A percentile compares a stretch with the other conserved stretches of the same genome.
Evolutionary conservation across 2,888 invertebrate species (phyloP).

Genomic region (Epinotia bilunana): DNA sequence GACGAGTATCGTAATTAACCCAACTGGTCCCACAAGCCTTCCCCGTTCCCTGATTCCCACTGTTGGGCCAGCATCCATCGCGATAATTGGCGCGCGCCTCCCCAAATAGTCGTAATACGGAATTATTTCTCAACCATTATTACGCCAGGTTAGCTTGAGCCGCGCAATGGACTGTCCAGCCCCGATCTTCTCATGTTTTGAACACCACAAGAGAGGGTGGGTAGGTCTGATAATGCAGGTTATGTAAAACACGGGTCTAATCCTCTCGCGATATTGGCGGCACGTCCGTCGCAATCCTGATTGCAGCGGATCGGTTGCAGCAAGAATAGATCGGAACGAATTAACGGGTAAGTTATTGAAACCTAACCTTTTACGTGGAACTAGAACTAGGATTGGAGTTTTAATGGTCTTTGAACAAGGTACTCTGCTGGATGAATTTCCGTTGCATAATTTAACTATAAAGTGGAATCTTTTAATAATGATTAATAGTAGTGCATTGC

Average conservation of each 20-base stretch:
- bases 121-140: conserved; percentile 44
- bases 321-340: conserved; percentile 39
- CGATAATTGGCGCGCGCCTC: conserved; percentile 43
- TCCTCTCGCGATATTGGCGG: conserved; percentile 39
- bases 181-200: background rate
- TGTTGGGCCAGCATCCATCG: conserved; percentile 13
- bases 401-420: conserved; percentile 17
- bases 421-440: background rate
- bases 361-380: conserved; percentile 7
- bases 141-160: conserved; percentile 25
- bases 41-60: conserved; percentile 10
- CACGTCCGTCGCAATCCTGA: conserved; percentile 39
- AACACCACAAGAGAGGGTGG: background rate
- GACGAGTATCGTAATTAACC: conserved; percentile 39
- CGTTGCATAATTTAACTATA: background rate
- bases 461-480: background rate
- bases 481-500: too few species aligned
- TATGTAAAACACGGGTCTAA: conserved; percentile 39
- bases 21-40: conserved; percentile 24
- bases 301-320: conserved; percentile 40
- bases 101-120: conserved; percentile 43
- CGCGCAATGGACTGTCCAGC: background rate
- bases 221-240: conserved; percentile 3
- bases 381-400: conserved; percentile 1
- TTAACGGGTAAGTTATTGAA: conserved; percentile 41